Percentiles rank a stretch among this genome's conserved stretches.
Evolutionary conservation across 2,113 vertebrate genomes (phyloP).

Genomic region (Morone saxatilis): DNA sequence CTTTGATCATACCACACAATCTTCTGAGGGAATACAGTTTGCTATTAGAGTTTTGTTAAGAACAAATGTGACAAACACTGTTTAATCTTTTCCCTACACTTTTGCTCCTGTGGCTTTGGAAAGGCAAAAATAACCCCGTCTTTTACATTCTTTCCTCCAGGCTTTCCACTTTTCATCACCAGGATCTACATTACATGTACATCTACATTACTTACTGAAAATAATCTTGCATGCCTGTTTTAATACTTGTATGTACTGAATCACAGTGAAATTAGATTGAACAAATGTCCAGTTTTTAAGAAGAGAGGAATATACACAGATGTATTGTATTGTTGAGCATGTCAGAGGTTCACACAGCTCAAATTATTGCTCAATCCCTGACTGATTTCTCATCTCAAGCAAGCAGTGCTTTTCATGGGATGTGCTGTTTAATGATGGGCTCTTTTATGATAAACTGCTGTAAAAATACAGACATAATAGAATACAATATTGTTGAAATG

Average conservation of each 20-base stretch:
- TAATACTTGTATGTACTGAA: neutral
- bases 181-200: neutral
- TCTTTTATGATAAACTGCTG: constrained; percentile 15
- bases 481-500: constrained; percentile 24
- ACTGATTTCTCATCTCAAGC: neutral
- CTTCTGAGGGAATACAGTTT: neutral
- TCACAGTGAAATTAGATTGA: neutral
- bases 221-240: neutral
- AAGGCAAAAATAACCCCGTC: neutral
- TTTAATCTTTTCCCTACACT: neutral
- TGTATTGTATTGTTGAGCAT: neutral
- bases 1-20: neutral
- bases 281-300: neutral
- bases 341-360: neutral
- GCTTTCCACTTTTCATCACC: neutral
- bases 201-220: neutral
- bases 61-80: neutral
- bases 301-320: constrained; percentile 34
- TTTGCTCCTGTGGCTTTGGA: neutral
- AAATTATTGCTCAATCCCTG: neutral
- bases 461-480: constrained; percentile 11
- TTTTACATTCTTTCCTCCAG: neutral
- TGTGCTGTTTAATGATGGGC: neutral
- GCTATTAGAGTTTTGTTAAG: neutral
- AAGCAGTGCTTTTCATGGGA: neutral